Evolutionary conservation across 2,113 vertebrate genomes (phyloP).

Genomic region (Lonchura striata): DNA sequence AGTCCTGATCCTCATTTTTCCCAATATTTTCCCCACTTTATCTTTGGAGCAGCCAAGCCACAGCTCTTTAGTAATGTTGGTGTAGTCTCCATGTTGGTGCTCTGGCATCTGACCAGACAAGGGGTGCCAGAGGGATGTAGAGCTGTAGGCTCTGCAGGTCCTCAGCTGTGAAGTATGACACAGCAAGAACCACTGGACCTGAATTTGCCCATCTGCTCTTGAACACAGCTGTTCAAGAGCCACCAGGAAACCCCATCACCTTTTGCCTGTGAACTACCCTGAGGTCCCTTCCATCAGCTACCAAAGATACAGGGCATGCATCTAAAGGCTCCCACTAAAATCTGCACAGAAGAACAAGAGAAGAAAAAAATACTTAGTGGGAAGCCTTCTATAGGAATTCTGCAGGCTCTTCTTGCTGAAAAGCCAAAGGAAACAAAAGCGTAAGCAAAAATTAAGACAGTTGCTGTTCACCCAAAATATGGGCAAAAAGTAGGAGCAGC

Average conservation of each 20-base stretch:
- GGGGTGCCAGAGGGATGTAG: not conserved
- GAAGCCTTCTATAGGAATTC: not conserved
- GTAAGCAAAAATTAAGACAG: not conserved
- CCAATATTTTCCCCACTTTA: not conserved
- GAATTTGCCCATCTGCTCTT: not conserved
- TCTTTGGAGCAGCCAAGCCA: not conserved
- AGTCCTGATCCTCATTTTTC: not conserved
- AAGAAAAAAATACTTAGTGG: not conserved
- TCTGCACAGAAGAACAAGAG: not conserved
- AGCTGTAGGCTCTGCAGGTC: not conserved
- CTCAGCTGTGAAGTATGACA: not conserved
- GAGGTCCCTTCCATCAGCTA: not conserved
- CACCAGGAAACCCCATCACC: not conserved
- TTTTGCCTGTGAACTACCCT: not conserved
- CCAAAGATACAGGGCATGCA: not conserved
- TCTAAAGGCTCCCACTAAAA: not conserved
- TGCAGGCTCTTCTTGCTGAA: not conserved
- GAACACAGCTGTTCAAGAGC: not conserved
- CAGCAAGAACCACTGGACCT: not conserved
- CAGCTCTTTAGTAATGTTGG: not conserved
- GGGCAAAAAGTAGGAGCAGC: not conserved
- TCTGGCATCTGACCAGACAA: not conserved
- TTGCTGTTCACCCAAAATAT: not conserved
- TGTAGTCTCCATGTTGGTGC: accelerated
- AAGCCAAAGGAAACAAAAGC: not conserved